Base-by-base conservation (phyloP, 2,797 vertebrate genomes). In the Pteronotus mesoamericanus region DNA sequence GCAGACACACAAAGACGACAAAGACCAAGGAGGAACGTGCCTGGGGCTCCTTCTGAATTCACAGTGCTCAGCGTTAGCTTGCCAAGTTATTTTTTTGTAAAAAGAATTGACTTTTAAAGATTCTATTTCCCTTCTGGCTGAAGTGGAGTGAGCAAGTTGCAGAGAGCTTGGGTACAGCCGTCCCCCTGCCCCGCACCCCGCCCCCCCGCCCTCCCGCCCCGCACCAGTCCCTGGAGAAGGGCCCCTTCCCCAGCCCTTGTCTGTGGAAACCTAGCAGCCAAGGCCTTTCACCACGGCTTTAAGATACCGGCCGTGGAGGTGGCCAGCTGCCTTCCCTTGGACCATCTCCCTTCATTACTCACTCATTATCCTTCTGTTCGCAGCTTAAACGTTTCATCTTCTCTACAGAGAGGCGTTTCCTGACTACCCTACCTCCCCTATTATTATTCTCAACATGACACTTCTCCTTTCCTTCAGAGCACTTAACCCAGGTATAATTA, bases 341-440 rank as follows among this genome's bases (percentile, higher is more conserved):
- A 39, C 11, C 26, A 9, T 77, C 68, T 94, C 19, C 42, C 93
- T 78, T 78, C 39, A 61, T 74, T 66, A 66, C 51, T 94, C 68
- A 68, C 48, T 64, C 48, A 64, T 15, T 34, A 61, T 22, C 32
- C 34, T 85, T 86, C 53, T 59, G 77, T 37, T 32, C n/a, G 21
- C 37, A 91, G 37, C 37, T 64, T 83, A 57, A 75, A 93, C 42
- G 15, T 77, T 96, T 74, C 79, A 8, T 93, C 42, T 94, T 91
- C 64, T 92, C 71, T 88, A 90, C 44, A 84, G 44, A 79, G 64
- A 69, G 71, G 24, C 84, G 64, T 80, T 93, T 93, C 64, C 75
- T 75, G 85, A 86, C 46, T 39, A 68, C 39, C 61, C 18, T n/a
- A 4, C 57, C n/a, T 68, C 55, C 66, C 29, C 74, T 0, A 24